Evolutionary conservation across 2,797 vertebrate species (phyloP).

Genomic region (Poecilia velifera): DNA sequence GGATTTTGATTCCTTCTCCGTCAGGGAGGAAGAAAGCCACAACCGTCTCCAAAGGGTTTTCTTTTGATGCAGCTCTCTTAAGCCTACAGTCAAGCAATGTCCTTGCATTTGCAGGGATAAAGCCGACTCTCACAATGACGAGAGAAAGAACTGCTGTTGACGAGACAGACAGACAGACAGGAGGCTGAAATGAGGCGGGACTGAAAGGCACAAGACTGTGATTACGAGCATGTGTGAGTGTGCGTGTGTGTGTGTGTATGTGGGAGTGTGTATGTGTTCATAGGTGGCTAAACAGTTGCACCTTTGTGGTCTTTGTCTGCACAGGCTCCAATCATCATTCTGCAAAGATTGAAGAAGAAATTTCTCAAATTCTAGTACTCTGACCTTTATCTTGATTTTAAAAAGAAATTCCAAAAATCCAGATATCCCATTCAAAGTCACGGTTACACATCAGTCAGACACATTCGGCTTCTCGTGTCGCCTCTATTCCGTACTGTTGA

Average conservation of each 20-base stretch:
- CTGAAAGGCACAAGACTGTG: slow-evolving; percentile 54
- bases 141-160: slow-evolving; percentile 41
- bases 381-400: not conserved
- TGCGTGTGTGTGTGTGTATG: not conserved
- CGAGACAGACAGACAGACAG: slow-evolving; percentile 13
- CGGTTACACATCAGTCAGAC: not conserved
- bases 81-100: slow-evolving; percentile 51
- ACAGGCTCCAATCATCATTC: slow-evolving; percentile 10
- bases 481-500: slow-evolving; percentile 50
- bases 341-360: not conserved
- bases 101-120: slow-evolving; percentile 63
- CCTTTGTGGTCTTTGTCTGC: slow-evolving; percentile 41
- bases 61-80: slow-evolving; percentile 27
- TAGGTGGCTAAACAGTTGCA: slow-evolving; percentile 23
- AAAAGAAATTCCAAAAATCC: not conserved
- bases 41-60: slow-evolving; percentile 55
- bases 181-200: slow-evolving; percentile 43
- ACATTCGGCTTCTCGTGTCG: not conserved
- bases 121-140: slow-evolving; percentile 63
- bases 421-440: not conserved
- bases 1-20: slow-evolving; percentile 65
- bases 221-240: not conserved
- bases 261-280: not conserved
- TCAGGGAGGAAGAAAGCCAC: slow-evolving; percentile 34
- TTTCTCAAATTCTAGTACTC: slow-evolving; percentile 6